Conservation (phyloP, 1,140 invertebrate species). For the Penaeus indicus region DNA sequence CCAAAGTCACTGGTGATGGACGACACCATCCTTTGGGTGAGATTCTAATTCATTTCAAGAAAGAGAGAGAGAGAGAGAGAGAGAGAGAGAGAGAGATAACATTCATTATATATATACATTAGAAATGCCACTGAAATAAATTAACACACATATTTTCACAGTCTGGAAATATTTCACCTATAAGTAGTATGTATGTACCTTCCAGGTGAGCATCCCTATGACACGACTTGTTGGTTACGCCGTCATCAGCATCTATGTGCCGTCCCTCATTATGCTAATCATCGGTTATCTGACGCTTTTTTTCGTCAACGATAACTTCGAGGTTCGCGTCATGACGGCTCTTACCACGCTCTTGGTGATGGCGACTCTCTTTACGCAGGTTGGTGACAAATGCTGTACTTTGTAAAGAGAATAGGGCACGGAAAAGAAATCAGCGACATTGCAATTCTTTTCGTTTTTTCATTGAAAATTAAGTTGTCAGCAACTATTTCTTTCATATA, state of each 20-base stretch:
- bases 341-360: constrained; percentile 46
- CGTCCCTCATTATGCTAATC: constrained; percentile 34
- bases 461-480: too few relatives aligned
- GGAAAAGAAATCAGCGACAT: not conserved
- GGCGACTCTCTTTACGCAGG: constrained; percentile 48
- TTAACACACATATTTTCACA: too few relatives aligned
- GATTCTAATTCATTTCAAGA: not conserved
- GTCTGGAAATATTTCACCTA: not conserved
- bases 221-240: constrained; percentile 24
- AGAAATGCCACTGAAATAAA: too few relatives aligned
- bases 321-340: constrained; percentile 43
- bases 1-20: not conserved
- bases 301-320: constrained; percentile 41
- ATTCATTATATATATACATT: too few relatives aligned
- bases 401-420: too few relatives aligned
- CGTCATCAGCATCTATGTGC: constrained; percentile 42
- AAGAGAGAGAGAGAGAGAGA: too few relatives aligned
- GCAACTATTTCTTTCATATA: too few relatives aligned
- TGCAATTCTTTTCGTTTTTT: too few relatives aligned
- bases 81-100: too few relatives aligned
- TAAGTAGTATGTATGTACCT: not conserved
- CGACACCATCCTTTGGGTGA: not conserved
- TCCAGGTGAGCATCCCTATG: constrained; percentile 28
- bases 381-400: not conserved
- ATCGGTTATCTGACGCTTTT: constrained; percentile 42